These are phyloP conservation scores for Gonocerus acuteangulatus DNA, from an alignment of 2,888 invertebrate species.

Conservation along the genomic window DNA sequence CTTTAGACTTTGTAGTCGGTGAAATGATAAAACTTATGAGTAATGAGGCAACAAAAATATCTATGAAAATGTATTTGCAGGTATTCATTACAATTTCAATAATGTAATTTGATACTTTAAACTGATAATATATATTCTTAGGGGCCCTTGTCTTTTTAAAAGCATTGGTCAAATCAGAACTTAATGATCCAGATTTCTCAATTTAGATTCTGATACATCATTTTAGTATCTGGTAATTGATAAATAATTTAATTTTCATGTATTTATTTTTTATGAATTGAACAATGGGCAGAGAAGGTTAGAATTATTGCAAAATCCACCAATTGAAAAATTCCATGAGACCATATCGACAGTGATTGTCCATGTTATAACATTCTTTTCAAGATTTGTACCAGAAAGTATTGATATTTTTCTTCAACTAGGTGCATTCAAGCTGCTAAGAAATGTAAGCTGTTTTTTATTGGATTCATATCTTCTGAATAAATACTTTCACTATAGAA, in stretches of 20 bases:
- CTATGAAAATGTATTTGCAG: constrained; percentile 41
- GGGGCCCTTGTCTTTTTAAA: too few relatives aligned
- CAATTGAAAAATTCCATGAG: constrained; percentile 37
- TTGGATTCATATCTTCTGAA: background rate
- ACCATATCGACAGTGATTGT: constrained; percentile 40
- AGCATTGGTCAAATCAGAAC: too few relatives aligned
- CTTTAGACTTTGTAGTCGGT: constrained; percentile 40
- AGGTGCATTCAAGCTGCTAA: constrained; percentile 40
- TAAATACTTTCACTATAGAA: background rate
- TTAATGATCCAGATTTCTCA: too few relatives aligned
- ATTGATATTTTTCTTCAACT: constrained; percentile 41
- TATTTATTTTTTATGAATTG: too few relatives aligned
- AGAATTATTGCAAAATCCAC: constrained; percentile 40
- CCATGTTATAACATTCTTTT: constrained; percentile 41
- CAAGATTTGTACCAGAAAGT: constrained; percentile 41
- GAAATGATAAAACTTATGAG: constrained; percentile 40
- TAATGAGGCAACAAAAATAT: constrained; percentile 36
- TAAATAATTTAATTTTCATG: too few relatives aligned
- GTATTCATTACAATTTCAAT: constrained; percentile 35
- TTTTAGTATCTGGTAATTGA: too few relatives aligned
- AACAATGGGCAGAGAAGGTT: constrained; percentile 39
- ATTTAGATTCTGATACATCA: too few relatives aligned
- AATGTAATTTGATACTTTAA: background rate
- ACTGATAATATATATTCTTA: background rate
- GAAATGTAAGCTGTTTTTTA: constrained; percentile 37